Base-by-base conservation (phyloP, 2,113 vertebrate genomes). In the Myxocyprinus asiaticus region DNA sequence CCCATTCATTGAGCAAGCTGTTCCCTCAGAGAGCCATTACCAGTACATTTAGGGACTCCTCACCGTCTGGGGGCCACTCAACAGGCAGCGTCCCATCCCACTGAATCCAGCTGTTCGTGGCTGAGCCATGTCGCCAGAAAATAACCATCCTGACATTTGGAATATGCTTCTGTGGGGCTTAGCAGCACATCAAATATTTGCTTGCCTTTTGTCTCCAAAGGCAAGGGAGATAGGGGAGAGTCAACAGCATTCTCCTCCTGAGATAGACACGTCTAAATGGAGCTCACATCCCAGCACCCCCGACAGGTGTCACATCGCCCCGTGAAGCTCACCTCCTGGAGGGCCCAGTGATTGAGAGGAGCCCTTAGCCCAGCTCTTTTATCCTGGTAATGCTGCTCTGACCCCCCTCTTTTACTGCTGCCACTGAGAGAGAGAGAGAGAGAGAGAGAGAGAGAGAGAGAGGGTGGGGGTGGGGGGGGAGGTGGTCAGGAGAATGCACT, bases 201-300 rank as follows among this genome's bases (percentile, higher is more conserved):
- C 89, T 90, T 91, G 85, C 53, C 82, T 89, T 89, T 91, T 89
- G 85, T 91, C 78, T 89, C 73, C 81, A 82, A 85, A 82, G 85
- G 78, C 78, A 70, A 80, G 62, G 69, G 80, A 83, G 66, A 50
- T 68, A 78, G 62, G 71, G 81, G 85, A 86, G 89, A 90, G 88
- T 86, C 87, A 89, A 89, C 83, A 86, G 85, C 86, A 88, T 88
- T 86, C 67, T 82, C 86, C 85, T 86, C 79, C 84, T 89, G 85
- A 88, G 82, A 88, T 89, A 90, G 80, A 83, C 85, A 81, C 83
- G 86, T 89, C 87, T 91, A 90, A 92, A 87, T 87, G 83, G 88
- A 86, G 86, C 87, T 91, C 88, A 89, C 88, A 90, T 89, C 89
- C 89, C 81, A 55, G n/a, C 43, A 83, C 88, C 87, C 91, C 90